phyloP scores from a whole-genome alignment of 2,113 vertebrate species.

The Pandion haliaetus region DNA sequence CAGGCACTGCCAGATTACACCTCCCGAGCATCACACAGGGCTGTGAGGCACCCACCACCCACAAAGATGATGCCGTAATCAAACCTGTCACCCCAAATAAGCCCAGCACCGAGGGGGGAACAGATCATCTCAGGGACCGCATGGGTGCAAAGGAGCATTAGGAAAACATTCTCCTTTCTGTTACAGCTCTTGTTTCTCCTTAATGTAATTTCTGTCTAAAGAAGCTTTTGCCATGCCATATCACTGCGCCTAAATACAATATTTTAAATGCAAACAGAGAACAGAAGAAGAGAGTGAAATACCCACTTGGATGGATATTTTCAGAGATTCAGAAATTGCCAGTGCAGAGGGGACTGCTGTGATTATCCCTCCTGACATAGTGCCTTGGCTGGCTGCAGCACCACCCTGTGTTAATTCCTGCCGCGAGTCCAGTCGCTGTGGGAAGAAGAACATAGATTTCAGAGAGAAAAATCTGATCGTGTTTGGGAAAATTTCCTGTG shows the following conservation, averaged over 20 bases:
- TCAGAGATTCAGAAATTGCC: neutral
- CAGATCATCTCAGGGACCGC: neutral
- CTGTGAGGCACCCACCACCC: neutral
- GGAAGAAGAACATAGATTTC: neutral
- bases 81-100: neutral
- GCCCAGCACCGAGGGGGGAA: neutral
- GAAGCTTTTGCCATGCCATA: neutral
- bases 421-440: neutral
- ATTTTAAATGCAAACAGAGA: neutral
- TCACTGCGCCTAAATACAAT: accelerated
- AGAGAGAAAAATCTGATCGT: neutral
- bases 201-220: neutral
- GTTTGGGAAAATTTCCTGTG: neutral
- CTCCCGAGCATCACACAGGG: neutral
- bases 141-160: neutral
- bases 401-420: neutral
- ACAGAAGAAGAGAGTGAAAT: neutral
- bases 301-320: neutral
- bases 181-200: neutral
- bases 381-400: neutral
- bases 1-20: neutral
- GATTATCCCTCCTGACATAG: neutral
- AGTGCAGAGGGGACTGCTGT: neutral
- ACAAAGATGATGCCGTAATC: neutral
- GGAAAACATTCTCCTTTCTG: neutral